Base-by-base conservation (phyloP, 2,888 invertebrate genomes). In the Epistrophe eligans region DNA sequence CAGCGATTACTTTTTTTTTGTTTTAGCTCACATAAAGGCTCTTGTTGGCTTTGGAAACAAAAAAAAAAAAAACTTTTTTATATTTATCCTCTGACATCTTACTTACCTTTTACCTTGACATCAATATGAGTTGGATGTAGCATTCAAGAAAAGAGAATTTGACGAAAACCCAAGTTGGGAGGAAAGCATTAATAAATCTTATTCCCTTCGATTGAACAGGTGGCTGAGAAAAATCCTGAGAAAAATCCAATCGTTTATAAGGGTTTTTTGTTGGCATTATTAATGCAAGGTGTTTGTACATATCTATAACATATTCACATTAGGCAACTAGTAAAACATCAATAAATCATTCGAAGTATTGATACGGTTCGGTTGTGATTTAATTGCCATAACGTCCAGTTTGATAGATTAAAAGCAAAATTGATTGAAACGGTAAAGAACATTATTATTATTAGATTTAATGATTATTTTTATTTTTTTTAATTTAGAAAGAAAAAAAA, bases 281-380 rank as follows among this genome's bases (percentile, higher is more conserved):
- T 2, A 55, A 55, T 13, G 24, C 11, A 24, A 6, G 2, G 13
- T 10, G 38, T 38, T 2, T 11, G 11, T 24, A 24, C 24, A 24
- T 11, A n/a, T n/a, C n/a, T n/a, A 38, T 28, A 55, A 11, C 10
- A 9, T 52, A 5, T 55, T 24, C 28, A 15, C 28, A 55, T 55
- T 15, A 55, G 13, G 28, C 2, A 15, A 13, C 52, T 15, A 7
- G 24, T 5, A 55, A 19, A 24, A 28, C 7, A 24, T 55, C 24
- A 24, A 28, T 55, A 55, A 55, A 55, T 55, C 52, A 55, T 55
- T 55, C 6, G 52, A 15, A 13, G 15, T 55, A 24, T 55, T 55
- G 13, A 24, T 52, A 52, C 13, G 28, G 35, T 35, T 35, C 13
- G 28, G 35, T 35, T 35, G 35, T 35, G 35, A 24, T 55, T 55